phyloP scores from a whole-genome alignment of 2,888 invertebrate genomes.

The Lycophotia porphyrea region DNA sequence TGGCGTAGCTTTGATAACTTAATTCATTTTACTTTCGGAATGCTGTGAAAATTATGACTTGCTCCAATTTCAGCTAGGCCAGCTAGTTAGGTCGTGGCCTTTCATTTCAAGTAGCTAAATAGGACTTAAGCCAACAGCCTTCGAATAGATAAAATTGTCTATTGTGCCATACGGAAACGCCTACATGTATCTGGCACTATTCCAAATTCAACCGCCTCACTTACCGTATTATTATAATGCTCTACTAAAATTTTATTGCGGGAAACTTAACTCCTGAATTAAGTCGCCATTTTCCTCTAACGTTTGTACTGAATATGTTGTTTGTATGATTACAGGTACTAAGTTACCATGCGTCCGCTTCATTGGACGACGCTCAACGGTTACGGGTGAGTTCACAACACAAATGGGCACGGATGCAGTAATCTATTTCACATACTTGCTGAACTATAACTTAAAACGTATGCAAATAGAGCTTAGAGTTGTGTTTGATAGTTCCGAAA shows the following conservation, averaged over 20 bases:
- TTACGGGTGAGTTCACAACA: constrained; percentile 92
- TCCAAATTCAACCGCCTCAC: constrained; percentile 45
- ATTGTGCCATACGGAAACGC: constrained; percentile 44
- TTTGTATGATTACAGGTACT: constrained; percentile 89
- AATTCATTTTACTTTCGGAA: neutral
- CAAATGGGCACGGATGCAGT: constrained; percentile 46
- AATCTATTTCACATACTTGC: constrained; percentile 29
- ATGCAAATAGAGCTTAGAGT: constrained; percentile 24
- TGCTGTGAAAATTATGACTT: constrained; percentile 3
- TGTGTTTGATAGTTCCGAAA: neutral
- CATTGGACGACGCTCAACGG: constrained; percentile 96
- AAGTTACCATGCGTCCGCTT: constrained; percentile 98
- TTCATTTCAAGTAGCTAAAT: constrained; percentile 35
- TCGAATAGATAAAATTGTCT: constrained; percentile 46
- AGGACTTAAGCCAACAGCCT: constrained; percentile 37
- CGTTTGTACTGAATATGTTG: constrained; percentile 30
- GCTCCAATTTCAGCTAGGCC: constrained; percentile 21
- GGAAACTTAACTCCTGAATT: constrained; percentile 16
- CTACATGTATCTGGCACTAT: constrained; percentile 53
- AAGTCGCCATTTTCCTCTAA: constrained; percentile 17
- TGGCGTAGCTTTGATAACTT: neutral
- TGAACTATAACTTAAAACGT: constrained; percentile 10
- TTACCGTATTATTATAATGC: constrained; percentile 48
- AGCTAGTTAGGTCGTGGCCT: constrained; percentile 41
- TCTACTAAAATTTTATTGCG: constrained; percentile 26